These are phyloP conservation scores for Plebejus anna DNA, from an alignment of 2,888 invertebrate genomes.

Conservation along the genomic window DNA sequence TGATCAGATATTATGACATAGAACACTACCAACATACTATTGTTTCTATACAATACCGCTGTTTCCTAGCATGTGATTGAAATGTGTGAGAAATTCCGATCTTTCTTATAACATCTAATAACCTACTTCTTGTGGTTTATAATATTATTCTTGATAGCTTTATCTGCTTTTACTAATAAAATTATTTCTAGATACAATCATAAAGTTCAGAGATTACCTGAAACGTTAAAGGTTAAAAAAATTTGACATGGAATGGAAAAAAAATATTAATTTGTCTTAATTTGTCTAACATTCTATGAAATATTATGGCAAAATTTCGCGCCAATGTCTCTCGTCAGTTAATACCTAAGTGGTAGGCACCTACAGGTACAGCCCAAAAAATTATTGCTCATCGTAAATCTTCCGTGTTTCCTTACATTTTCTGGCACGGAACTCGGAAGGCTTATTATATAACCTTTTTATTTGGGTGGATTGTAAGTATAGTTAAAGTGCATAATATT, in stretches of 20 bases:
- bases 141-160: too few relatives aligned
- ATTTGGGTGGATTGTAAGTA: background rate
- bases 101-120: background rate
- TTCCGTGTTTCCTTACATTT: background rate
- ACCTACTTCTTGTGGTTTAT: too few relatives aligned
- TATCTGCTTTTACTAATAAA: too few relatives aligned
- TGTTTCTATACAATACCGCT: background rate
- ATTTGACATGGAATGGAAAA: too few relatives aligned
- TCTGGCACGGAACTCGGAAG: background rate
- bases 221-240: too few relatives aligned
- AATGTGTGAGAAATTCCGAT: background rate
- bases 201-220: too few relatives aligned
- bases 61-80: background rate
- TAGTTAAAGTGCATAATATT: too few relatives aligned
- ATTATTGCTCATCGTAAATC: background rate
- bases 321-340: too few relatives aligned
- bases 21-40: background rate
- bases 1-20: background rate
- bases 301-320: too few relatives aligned
- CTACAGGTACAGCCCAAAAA: background rate
- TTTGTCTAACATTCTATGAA: too few relatives aligned
- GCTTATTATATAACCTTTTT: background rate
- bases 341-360: background rate
- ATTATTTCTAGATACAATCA: too few relatives aligned
- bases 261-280: too few relatives aligned